Percentiles rank a stretch among this genome's conserved stretches.
Conservation (phyloP, 2,113 vertebrate species). For the Macaca fascicularis region DNA sequence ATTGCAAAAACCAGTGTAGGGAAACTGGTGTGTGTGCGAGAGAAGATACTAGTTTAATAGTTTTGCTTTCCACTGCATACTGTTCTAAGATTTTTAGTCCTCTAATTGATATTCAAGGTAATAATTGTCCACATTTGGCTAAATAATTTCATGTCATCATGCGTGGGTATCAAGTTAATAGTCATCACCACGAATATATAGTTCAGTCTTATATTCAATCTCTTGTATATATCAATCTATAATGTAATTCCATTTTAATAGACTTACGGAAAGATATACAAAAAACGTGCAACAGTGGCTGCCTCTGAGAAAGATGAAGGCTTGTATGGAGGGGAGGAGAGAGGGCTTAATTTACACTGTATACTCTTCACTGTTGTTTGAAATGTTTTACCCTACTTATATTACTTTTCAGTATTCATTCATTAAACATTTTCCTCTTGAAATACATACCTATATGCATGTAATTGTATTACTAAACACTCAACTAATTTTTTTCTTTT, state of each 20-base stretch:
- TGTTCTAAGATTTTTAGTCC: constrained; percentile 20
- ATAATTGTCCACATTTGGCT: background rate
- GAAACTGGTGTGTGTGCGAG: background rate
- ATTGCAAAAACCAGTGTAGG: background rate
- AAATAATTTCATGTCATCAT: background rate
- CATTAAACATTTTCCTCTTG: background rate
- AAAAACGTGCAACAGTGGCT: constrained; percentile 1
- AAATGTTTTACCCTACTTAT: background rate
- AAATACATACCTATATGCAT: background rate
- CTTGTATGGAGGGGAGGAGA: background rate
- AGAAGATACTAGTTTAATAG: background rate
- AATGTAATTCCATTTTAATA: constrained; percentile 33
- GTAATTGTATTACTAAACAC: background rate
- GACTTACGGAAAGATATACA: background rate
- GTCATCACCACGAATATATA: background rate
- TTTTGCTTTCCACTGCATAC: constrained; percentile 15
- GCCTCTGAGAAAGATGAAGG: background rate
- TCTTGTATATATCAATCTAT: background rate
- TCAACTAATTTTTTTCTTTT: background rate
- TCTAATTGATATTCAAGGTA: constrained; percentile 18
- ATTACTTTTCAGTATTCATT: background rate
- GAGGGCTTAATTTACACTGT: background rate
- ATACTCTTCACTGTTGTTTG: background rate
- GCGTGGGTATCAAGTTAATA: constrained; percentile 15
- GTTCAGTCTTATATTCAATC: background rate